These are phyloP conservation scores for Dendrocincla tyrannina DNA, from an alignment of 2,797 vertebrate species.

Conservation along the genomic window DNA sequence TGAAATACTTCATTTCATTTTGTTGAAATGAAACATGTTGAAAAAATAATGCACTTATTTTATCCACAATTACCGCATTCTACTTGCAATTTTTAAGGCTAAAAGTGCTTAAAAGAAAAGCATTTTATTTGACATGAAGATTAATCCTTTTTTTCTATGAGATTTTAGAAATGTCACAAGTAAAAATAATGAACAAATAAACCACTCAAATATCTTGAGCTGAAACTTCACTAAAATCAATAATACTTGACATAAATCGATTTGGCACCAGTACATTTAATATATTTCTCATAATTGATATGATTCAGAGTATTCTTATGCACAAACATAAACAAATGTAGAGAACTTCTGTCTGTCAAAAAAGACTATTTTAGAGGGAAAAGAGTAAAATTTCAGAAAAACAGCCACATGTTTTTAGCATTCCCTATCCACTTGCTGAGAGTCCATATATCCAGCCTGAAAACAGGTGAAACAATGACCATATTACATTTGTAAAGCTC, in stretches of 20 bases:
- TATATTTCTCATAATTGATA: not conserved
- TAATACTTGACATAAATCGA: not conserved
- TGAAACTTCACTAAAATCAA: not conserved
- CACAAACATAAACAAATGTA: not conserved
- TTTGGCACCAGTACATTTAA: not conserved
- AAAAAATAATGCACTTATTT: not conserved
- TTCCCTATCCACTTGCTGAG: not conserved
- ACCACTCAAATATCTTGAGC: not conserved
- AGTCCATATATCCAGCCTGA: not conserved
- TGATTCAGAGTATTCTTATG: not conserved
- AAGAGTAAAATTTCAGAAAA: not conserved
- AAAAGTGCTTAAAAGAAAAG: not conserved
- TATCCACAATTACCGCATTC: not conserved
- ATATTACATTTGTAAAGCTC: not conserved
- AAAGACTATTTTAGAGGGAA: not conserved
- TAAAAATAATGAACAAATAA: constrained; percentile 9
- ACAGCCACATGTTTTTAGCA: not conserved
- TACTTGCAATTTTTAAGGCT: not conserved
- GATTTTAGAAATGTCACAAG: not conserved
- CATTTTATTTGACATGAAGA: not conserved
- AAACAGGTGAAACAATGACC: not conserved
- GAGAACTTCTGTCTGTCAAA: not conserved
- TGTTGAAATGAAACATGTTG: not conserved
- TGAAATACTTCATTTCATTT: not conserved
- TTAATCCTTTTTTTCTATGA: not conserved